Evolutionary conservation across 2,113 vertebrate species (phyloP).

Genomic region (Melanocharis versteri): DNA sequence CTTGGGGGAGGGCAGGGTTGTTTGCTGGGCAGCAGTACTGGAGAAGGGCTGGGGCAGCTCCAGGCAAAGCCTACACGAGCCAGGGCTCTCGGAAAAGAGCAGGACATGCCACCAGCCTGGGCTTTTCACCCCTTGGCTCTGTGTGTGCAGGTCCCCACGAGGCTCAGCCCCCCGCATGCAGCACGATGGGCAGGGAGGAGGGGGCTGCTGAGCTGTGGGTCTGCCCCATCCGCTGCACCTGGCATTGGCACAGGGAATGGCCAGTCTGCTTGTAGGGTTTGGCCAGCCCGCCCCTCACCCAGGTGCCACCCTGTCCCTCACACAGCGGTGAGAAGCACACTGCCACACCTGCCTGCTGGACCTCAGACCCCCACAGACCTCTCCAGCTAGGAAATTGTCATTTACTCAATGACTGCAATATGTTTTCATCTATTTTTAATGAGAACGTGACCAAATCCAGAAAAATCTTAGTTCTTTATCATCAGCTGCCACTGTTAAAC

Average conservation of each 20-base stretch:
- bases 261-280: neutral
- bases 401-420: neutral
- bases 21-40: neutral
- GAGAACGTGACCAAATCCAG: fast-evolving
- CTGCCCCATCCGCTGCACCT: fast-evolving
- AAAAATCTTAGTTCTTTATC: neutral
- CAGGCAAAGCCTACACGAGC: fast-evolving
- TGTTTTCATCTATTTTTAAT: neutral
- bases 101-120: neutral
- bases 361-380: neutral
- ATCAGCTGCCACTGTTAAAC: neutral
- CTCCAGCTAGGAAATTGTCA: neutral
- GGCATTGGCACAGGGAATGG: fast-evolving
- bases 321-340: fast-evolving
- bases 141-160: fast-evolving
- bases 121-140: neutral
- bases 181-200: neutral
- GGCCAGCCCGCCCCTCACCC: fast-evolving
- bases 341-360: neutral
- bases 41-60: neutral
- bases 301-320: neutral
- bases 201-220: neutral
- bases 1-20: neutral
- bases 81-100: fast-evolving
- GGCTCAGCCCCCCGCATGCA: neutral